Evolutionary conservation across 53 echinoderm and acorn worm genomes (phyloP).

Genomic region (Henricia sp.): DNA sequence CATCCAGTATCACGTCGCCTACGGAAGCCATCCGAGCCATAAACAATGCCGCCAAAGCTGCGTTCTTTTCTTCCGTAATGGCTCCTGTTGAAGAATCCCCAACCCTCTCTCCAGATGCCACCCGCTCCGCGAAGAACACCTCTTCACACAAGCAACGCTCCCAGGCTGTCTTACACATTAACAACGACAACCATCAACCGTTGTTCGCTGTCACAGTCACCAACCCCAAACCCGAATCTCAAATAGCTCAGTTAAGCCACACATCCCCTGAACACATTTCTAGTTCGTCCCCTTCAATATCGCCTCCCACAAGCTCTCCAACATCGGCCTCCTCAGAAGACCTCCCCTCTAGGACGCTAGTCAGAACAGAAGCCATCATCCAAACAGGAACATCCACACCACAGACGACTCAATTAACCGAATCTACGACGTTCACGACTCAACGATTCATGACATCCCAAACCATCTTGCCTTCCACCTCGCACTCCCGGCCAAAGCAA

Average conservation of each 20-base stretch:
- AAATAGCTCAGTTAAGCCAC: conserved; percentile 38
- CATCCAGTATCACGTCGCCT: conserved; percentile 65
- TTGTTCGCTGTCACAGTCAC: conserved; percentile 79
- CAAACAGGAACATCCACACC: conserved; percentile 19
- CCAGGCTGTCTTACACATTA: conserved; percentile 67
- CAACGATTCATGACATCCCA: conserved; percentile 48
- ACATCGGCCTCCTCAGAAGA: conserved; percentile 43
- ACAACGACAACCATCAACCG: conserved; percentile 54
- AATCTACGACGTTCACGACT: conserved; percentile 36
- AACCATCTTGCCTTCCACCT: conserved; percentile 34
- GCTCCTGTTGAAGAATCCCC: conserved; percentile 57
- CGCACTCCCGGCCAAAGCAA: conserved; percentile 50
- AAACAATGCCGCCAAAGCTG: conserved; percentile 66
- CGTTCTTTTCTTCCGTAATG: conserved; percentile 72
- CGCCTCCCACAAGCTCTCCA: conserved; percentile 56
- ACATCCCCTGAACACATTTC: conserved; percentile 33
- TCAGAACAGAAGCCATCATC: conserved; percentile 44
- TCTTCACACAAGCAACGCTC: conserved; percentile 41
- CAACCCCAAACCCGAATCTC: conserved; percentile 68
- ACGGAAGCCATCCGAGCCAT: conserved; percentile 84
- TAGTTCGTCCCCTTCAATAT: conserved; percentile 61
- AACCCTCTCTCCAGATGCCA: conserved; percentile 19
- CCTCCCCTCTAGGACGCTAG: conserved; percentile 38
- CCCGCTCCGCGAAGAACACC: conserved; percentile 30
- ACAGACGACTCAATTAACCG: background rate